Evolutionary conservation across 2,113 vertebrate species (phyloP).

Genomic region (Sturnira hondurensis): DNA sequence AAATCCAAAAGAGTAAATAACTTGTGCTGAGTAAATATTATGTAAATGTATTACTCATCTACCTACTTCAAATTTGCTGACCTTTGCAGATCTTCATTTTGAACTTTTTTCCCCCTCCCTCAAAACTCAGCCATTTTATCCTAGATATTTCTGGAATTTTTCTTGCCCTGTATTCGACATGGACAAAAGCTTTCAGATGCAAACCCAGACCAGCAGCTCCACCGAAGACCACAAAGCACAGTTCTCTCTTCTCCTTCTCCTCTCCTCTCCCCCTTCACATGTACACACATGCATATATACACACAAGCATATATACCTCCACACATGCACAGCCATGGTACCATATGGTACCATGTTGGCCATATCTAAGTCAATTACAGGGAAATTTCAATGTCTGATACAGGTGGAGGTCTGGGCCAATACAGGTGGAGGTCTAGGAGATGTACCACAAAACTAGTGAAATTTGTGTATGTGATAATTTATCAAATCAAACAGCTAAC

Average conservation of each 20-base stretch:
- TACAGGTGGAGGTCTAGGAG: fast-evolving
- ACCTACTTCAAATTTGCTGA: not conserved
- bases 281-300: too few species aligned
- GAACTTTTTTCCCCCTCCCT: not conserved
- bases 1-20: too few species aligned
- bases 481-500: not conserved
- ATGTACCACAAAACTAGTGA: not conserved
- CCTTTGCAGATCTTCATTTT: not conserved
- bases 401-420: too few species aligned
- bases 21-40: too few species aligned
- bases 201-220: not conserved
- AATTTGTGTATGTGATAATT: not conserved
- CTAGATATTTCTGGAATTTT: not conserved
- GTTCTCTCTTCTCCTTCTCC: not conserved
- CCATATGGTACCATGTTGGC: too few species aligned
- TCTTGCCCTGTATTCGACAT: not conserved
- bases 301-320: not conserved
- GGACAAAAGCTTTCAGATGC: not conserved
- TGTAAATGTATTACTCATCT: not conserved
- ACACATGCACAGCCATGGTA: not conserved
- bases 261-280: not conserved
- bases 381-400: not conserved
- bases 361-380: not conserved
- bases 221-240: not conserved
- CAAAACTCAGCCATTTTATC: not conserved